Conservation (phyloP, 2,113 vertebrate genomes). For the Alces alces region DNA sequence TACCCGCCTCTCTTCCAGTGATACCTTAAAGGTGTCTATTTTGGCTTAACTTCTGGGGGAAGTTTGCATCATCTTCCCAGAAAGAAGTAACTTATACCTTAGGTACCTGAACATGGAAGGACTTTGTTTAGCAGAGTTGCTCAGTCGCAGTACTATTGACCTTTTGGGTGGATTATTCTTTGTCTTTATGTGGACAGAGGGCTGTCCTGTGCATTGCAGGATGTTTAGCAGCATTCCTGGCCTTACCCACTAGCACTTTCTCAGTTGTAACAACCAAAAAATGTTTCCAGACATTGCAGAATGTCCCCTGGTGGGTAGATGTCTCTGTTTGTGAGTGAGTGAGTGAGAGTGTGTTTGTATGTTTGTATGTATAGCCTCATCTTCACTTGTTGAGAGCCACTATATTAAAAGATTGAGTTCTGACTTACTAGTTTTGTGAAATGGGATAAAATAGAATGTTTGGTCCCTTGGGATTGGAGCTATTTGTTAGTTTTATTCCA, state of each 20-base stretch:
- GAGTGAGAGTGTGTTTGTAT: neutral
- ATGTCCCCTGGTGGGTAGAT: neutral
- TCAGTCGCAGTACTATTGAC: neutral
- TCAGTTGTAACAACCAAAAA: neutral
- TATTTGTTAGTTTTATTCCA: neutral
- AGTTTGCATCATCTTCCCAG: neutral
- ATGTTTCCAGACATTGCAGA: neutral
- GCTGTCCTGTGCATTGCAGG: neutral
- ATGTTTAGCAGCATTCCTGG: neutral
- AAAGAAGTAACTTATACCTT: conserved; percentile 12
- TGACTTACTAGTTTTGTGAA: conserved; percentile 1
- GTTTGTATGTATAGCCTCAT: neutral
- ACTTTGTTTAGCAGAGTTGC: neutral
- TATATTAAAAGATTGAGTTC: neutral
- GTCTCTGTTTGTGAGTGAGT: neutral
- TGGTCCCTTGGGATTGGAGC: neutral
- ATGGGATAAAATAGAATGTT: conserved; percentile 26
- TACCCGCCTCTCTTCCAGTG: neutral
- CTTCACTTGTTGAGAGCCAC: neutral
- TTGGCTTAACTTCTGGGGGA: neutral
- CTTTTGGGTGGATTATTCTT: neutral
- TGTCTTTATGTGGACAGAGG: neutral
- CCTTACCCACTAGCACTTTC: neutral
- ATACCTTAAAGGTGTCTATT: neutral
- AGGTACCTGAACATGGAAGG: neutral